These are phyloP conservation scores for Amorpha juglandis DNA, from an alignment of 2,888 invertebrate genomes.

Conservation along the genomic window DNA sequence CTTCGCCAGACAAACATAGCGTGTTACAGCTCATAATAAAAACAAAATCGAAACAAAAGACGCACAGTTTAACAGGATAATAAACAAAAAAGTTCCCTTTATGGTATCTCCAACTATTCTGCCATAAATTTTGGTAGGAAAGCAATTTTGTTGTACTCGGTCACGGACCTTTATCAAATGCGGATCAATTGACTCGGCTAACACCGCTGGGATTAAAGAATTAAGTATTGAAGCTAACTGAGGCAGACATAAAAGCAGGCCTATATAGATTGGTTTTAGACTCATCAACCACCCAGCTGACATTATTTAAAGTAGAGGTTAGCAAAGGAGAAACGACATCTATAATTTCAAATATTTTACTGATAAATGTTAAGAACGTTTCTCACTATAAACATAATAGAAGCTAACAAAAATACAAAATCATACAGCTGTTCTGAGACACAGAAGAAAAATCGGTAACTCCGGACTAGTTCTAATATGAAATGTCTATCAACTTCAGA, in stretches of 20 bases:
- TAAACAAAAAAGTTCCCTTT: conserved; percentile 15
- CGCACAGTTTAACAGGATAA: conserved; percentile 17
- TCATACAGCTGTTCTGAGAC: no score
- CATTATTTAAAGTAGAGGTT: no score
- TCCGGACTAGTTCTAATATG: neutral
- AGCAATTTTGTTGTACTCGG: conserved; percentile 9
- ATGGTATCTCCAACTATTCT: conserved; percentile 10
- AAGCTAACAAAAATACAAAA: no score
- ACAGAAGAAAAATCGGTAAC: neutral
- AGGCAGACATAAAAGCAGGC: neutral
- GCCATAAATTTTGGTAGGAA: conserved; percentile 7
- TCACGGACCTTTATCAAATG: conserved; percentile 7
- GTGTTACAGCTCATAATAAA: conserved; percentile 9
- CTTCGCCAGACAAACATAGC: conserved; percentile 7
- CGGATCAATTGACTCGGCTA: neutral
- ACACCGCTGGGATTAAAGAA: neutral
- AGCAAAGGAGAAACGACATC: no score
- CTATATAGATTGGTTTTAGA: neutral
- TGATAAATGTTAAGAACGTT: no score
- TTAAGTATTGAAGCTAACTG: neutral
- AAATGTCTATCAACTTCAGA: neutral
- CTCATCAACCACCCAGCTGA: no score
- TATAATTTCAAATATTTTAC: no score
- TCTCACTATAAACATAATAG: no score
- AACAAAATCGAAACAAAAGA: neutral